Conservation (phyloP, 2,888 invertebrate species). For the Synergus umbraculus region DNA sequence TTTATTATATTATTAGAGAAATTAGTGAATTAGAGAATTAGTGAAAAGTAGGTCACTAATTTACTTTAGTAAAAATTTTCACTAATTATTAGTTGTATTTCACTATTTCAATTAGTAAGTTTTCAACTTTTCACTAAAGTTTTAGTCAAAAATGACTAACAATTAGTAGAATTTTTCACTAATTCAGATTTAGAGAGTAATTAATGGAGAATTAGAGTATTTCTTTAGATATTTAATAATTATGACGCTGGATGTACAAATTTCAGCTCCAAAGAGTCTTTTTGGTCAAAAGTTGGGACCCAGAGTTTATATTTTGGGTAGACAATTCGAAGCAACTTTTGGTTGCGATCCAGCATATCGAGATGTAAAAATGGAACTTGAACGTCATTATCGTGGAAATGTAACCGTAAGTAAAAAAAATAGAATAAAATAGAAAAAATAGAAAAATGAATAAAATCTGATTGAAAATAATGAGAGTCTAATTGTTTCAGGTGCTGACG, state of each 20-base stretch:
- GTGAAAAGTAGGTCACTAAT: no score
- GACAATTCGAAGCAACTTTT: not conserved
- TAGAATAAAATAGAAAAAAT: not conserved
- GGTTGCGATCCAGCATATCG: constrained; percentile 1
- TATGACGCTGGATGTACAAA: not conserved
- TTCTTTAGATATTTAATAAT: not conserved
- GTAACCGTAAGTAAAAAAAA: not conserved
- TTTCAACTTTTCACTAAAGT: no score
- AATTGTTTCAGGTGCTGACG: not conserved
- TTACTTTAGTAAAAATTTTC: no score
- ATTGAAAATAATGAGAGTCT: no score
- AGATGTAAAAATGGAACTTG: not conserved
- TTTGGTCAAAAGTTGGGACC: not conserved
- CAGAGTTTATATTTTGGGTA: not conserved
- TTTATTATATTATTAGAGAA: not conserved
- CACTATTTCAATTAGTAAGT: no score
- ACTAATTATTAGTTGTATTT: no score
- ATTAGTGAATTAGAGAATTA: no score
- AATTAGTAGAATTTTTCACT: no score
- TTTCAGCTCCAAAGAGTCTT: not conserved
- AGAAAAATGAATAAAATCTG: not conserved
- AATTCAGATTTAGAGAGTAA: no score
- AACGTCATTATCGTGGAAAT: not conserved
- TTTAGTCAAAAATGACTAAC: no score
- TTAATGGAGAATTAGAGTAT: no score